phyloP scores from a whole-genome alignment of 2,888 invertebrate species.

The Sminthurinus aureus region DNA sequence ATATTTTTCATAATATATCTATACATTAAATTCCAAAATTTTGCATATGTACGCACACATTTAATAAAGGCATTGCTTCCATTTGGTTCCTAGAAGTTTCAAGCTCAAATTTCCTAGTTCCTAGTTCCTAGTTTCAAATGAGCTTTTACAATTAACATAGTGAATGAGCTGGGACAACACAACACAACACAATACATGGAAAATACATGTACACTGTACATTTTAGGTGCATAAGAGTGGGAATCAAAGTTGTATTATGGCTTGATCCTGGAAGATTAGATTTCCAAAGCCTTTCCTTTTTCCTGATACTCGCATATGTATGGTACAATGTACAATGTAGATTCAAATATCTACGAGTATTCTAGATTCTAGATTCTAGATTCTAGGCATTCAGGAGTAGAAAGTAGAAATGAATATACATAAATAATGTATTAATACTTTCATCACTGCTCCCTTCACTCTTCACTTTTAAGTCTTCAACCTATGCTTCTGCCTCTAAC shows the following conservation, averaged over 20 bases:
- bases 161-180: not conserved
- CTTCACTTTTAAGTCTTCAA: too few relatives aligned
- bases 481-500: too few relatives aligned
- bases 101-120: not conserved
- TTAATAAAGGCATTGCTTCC: not conserved
- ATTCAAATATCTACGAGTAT: too few relatives aligned
- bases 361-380: too few relatives aligned
- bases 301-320: too few relatives aligned
- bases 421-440: too few relatives aligned
- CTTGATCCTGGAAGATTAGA: not conserved
- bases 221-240: not conserved
- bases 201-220: not conserved
- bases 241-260: not conserved
- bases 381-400: too few relatives aligned
- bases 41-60: conserved; percentile 8
- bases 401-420: too few relatives aligned
- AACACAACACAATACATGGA: not conserved
- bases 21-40: too few relatives aligned
- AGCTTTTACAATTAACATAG: conserved; percentile 26
- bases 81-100: too few relatives aligned
- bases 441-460: too few relatives aligned
- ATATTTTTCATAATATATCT: too few relatives aligned
- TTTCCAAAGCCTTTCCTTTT: not conserved
- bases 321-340: not conserved
- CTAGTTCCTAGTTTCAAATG: not conserved